Base-by-base conservation (phyloP, 2,797 vertebrate genomes). In the Leptoclinus maculatus region DNA sequence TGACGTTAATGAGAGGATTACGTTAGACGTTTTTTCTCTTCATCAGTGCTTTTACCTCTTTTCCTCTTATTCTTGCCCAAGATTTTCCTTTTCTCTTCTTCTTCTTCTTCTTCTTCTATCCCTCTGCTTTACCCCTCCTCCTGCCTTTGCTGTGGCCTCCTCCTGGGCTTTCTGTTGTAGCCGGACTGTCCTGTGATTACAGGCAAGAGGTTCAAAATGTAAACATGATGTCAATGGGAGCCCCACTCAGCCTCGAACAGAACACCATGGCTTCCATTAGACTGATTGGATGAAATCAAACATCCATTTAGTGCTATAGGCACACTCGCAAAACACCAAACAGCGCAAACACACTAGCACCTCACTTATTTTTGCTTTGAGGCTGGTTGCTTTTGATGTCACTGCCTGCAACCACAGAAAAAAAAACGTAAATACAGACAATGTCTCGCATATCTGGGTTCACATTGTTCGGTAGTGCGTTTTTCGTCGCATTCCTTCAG, bases 211-310 rank as follows among this genome's bases (percentile, higher is more conserved):
- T 92, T 73, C 66, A 64, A 65, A 91, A 88, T 83, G 82, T 94
- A 94, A 94, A 94, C 89, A 94, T 7, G 6, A 84, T 83, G 90
- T 92, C 89, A 87, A 82, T 85, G 64, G 80, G 89, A 86, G 77
- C 68, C 82, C 69, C 67, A 58, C 69, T 79, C 71, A 57, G n/a
- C 62, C 78, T 83, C 25, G 12, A 51, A 51, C 68, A 39, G 69
- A 80, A 54, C 87, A 58, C 83, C 56, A 51, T 82, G 84, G 89
- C 88, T 89, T 92, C 90, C 90, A 94, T 94, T 94, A 90, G 83
- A 77, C 84, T 83, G 90, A 90, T 85, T 91, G 81, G 84, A 72
- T 74, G 71, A 78, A 90, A 90, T 93, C 71, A 91, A 93, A 93
- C 91, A 91, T 82, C 67, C 78, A 68, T 72, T 90, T 82, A 71